A percentile compares a stretch with the other conserved stretches of the same genome.
Conservation (phyloP, 2,888 invertebrate genomes). For the Gasteruption jaculator region DNA sequence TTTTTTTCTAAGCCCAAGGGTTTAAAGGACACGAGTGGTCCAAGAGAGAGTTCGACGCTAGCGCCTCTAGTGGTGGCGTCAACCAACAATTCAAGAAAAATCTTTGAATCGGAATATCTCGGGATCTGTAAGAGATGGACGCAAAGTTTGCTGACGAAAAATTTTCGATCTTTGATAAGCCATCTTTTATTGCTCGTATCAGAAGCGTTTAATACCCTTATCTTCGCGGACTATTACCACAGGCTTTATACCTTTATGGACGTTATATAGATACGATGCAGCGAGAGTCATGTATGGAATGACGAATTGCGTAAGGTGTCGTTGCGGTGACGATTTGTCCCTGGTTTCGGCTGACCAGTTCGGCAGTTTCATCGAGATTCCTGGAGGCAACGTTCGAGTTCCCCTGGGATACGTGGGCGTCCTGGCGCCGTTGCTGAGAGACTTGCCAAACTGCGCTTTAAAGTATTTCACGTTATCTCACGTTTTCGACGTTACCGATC, state of each 20-base stretch:
- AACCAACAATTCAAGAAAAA: no score
- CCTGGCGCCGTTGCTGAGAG: slow-evolving; percentile 62
- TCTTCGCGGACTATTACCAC: slow-evolving; percentile 6
- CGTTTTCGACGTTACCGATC: neutral
- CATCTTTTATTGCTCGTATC: no score
- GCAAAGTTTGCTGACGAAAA: no score
- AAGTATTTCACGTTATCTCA: slow-evolving; percentile 18
- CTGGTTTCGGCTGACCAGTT: slow-evolving; percentile 71
- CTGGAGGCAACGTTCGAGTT: slow-evolving; percentile 62
- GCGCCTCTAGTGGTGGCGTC: no score
- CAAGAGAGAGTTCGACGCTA: no score
- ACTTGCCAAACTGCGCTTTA: slow-evolving; percentile 61
- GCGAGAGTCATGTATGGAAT: slow-evolving; percentile 66
- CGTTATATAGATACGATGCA: slow-evolving; percentile 58
- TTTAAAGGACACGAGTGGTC: no score
- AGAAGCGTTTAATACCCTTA: no score
- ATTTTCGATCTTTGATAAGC: no score
- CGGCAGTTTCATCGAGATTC: slow-evolving; percentile 64
- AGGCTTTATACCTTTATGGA: slow-evolving; percentile 5
- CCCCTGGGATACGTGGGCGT: slow-evolving; percentile 67
- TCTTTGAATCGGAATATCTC: no score
- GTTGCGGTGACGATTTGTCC: slow-evolving; percentile 68
- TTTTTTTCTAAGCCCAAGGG: no score
- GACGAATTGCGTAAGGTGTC: slow-evolving; percentile 61
- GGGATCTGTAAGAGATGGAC: no score